Base-by-base conservation (phyloP, 2,113 vertebrate genomes). In the Paramisgurnus dabryanus region DNA sequence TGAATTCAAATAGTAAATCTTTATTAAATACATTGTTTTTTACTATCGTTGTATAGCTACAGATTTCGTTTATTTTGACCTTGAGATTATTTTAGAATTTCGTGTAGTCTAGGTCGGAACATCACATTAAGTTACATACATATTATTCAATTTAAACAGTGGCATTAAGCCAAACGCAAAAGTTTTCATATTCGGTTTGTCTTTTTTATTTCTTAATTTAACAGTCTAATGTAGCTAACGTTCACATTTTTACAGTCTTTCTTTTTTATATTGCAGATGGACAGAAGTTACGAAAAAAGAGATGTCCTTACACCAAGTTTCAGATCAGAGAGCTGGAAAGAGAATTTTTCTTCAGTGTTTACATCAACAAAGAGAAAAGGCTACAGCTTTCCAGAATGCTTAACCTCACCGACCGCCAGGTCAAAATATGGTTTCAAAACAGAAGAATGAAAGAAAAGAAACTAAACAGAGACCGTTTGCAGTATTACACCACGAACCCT, bases 401-500 rank as follows among this genome's bases (percentile, higher is more conserved):
- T 85, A 98, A 97, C 87, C 94, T 98, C 90, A 98, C 96, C 85
- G 97, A 98, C 86, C 96, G 97, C 76, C 97, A 99, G 92, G 97
- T 98, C 81, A 99, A 99, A 95, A 99, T 98, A 88, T 99, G 98
- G 98, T 99, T 99, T 92, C 97, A 99, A 84, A 99, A 98, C 91
- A 94, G 98, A 89, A 95, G 98, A 87, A 99, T 99, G 97, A 99
- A 99, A 93, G 98, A 99, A 92, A 99, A 98, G 95, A 99, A 99
- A 91, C 93, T 98, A 89, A 99, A 96, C 94, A 97, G 97, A 90
- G 97, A 98, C 95, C 96, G 97, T 89, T 95, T 98, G 94, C 98
- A 98, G 85, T 99, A 98, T 91, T 99, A 98, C 88, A 96, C 96
- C 10, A 95, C 96, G 82, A 98, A 96, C 89, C 96, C 97, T 27